Conservation (phyloP, 2,797 vertebrate genomes). For the Columba guinea region DNA sequence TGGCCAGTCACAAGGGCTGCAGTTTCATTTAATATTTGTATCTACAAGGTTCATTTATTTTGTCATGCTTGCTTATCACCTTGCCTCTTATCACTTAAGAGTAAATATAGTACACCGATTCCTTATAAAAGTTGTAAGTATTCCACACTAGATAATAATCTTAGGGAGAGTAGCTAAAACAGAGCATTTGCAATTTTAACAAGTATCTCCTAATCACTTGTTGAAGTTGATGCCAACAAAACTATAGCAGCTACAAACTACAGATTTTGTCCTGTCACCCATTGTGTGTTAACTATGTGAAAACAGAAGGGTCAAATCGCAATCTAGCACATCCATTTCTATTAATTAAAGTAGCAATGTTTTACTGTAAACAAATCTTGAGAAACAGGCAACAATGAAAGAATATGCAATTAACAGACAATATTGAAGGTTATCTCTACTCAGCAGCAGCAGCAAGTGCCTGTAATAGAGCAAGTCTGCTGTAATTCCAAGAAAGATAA, state of each 20-base stretch:
- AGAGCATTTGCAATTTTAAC: not conserved
- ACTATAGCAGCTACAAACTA: not conserved
- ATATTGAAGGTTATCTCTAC: slow-evolving; percentile 71
- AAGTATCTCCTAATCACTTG: not conserved
- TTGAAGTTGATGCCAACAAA: not conserved
- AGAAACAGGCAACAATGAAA: slow-evolving; percentile 64
- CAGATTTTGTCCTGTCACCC: not conserved
- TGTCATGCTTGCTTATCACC: not conserved
- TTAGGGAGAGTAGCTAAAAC: not conserved
- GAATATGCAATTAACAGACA: slow-evolving; percentile 69
- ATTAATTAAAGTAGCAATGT: not conserved
- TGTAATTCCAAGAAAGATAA: slow-evolving; percentile 62
- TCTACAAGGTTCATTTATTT: not conserved
- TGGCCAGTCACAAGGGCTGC: not conserved
- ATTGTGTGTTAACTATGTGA: not conserved
- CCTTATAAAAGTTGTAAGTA: not conserved
- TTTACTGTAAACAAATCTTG: slow-evolving; percentile 55
- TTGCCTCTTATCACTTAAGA: not conserved
- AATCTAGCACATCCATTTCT: slow-evolving; percentile 1
- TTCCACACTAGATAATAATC: not conserved
- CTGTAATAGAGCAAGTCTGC: slow-evolving; percentile 50
- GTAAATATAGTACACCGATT: not conserved
- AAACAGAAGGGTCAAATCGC: slow-evolving; percentile 6
- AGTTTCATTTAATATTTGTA: not conserved
- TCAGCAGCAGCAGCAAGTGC: slow-evolving; percentile 63